Percentiles rank a stretch among this genome's conserved stretches.
Evolutionary conservation across 1,140 invertebrate species (phyloP).

Genomic region (Bombus soroeensis): DNA sequence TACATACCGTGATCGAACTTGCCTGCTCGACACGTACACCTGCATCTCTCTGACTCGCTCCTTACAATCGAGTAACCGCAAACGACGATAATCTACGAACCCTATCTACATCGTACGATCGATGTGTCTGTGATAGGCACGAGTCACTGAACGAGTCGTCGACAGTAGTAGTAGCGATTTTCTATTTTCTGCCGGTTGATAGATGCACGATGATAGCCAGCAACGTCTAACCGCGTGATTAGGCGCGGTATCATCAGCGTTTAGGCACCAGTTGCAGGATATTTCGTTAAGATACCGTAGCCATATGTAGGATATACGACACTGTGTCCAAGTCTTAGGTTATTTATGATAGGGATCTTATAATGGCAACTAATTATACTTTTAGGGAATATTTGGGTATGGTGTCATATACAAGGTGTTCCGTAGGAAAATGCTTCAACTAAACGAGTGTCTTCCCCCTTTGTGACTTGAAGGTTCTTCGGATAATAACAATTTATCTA

Average conservation of each 20-base stretch:
- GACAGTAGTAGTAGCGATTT: neutral
- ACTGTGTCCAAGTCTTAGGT: neutral
- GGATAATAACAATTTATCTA: neutral
- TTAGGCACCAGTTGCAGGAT: constrained; percentile 3
- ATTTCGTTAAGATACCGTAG: neutral
- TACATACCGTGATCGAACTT: neutral
- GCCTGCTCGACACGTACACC: constrained; percentile 3
- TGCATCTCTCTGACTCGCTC: constrained; percentile 1
- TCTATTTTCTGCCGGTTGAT: neutral
- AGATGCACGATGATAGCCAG: neutral
- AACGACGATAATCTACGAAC: neutral
- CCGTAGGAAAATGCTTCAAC: neutral
- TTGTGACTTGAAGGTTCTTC: neutral
- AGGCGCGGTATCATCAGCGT: neutral
- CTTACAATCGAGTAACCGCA: neutral
- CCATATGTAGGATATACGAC: neutral
- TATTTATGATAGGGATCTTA: neutral
- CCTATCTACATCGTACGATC: neutral
- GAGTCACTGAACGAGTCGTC: neutral
- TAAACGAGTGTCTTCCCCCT: neutral
- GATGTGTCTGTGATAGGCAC: neutral
- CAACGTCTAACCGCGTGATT: neutral
- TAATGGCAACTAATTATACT: constrained; percentile 2
- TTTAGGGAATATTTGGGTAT: neutral
- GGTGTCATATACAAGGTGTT: no score